A percentile compares a stretch with the other conserved stretches of the same genome.
Conservation (phyloP, 2,113 vertebrate genomes). For the Saguinus midas region DNA sequence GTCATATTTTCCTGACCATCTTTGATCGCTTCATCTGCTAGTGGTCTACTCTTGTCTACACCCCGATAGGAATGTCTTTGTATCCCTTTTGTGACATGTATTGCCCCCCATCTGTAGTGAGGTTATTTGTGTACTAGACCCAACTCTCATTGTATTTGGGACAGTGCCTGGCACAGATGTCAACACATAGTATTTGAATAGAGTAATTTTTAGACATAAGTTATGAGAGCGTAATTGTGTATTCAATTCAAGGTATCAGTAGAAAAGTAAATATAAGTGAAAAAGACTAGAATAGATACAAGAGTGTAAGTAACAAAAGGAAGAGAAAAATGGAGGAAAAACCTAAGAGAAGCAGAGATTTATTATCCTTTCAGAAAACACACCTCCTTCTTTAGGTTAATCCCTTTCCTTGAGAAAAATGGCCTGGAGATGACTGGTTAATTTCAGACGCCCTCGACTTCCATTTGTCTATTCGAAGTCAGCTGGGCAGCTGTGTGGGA, state of each 20-base stretch:
- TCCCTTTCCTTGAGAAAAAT: constrained; percentile 27
- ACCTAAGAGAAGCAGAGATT: not conserved
- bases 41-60: not conserved
- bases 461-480: constrained; percentile 27
- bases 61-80: not conserved
- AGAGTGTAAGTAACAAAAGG: not conserved
- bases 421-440: not conserved
- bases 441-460: constrained; percentile 1
- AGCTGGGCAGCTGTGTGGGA: not conserved
- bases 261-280: not conserved
- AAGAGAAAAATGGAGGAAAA: not conserved
- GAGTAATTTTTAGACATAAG: not conserved
- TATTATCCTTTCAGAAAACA: not conserved
- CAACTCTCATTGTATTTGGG: not conserved
- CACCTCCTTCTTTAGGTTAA: not conserved
- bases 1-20: accelerated
- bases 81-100: not conserved
- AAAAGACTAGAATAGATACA: not conserved
- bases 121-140: not conserved
- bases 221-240: not conserved
- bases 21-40: not conserved
- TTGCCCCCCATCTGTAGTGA: not conserved
- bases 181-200: not conserved
- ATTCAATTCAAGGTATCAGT: not conserved
- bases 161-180: not conserved